Evolutionary conservation across 2,888 invertebrate species (phyloP), one percentile per base, ranked within the genome.

Genomic region (Vandiemenella viatica): DNA sequence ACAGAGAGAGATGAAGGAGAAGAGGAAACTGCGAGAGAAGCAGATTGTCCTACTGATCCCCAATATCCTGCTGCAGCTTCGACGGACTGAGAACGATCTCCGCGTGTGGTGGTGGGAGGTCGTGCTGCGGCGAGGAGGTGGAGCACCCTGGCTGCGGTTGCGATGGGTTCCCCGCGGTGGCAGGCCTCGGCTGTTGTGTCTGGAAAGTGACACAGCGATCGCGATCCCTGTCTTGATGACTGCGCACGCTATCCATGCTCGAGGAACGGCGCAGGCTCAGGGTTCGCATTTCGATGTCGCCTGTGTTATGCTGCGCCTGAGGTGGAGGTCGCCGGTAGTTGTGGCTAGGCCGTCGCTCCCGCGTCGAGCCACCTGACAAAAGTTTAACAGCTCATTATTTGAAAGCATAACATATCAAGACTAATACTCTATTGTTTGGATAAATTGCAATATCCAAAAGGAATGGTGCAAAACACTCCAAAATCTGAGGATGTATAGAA

Each of bases 1-100:
- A 26, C 8, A 13, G 26, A 26, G 13, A 26, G 26, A 26, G 13
- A 38, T 8, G n/a, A n/a, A n/a, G n/a, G n/a, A n/a, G n/a, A n/a
- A n/a, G n/a, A n/a, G n/a, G n/a, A n/a, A n/a, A n/a, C n/a, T n/a
- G n/a, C n/a, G n/a, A n/a, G n/a, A n/a, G n/a, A n/a, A n/a, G n/a
- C n/a, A n/a, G n/a, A n/a, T n/a, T n/a, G n/a, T n/a, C 15, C 38
- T 43, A 45, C 44, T 44, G 44, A 26, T 49, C 49, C 32, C 44
- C 40, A 6, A 49, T 17, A 40, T 44, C 37, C 66, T 71, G 72
- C 64, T 71, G 73, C 60, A 78, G 67, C 61, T 77, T 77, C 55
- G 76, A 72, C 56, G 77, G 77, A 60, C 77, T 77, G 58, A 78
- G 71, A 53, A 78, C 75, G 54, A 78, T 75, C 55, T 77, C 78